These are phyloP conservation scores for Osmerus eperlanus DNA, from an alignment of 2,113 vertebrate genomes.

Conservation along the genomic window DNA sequence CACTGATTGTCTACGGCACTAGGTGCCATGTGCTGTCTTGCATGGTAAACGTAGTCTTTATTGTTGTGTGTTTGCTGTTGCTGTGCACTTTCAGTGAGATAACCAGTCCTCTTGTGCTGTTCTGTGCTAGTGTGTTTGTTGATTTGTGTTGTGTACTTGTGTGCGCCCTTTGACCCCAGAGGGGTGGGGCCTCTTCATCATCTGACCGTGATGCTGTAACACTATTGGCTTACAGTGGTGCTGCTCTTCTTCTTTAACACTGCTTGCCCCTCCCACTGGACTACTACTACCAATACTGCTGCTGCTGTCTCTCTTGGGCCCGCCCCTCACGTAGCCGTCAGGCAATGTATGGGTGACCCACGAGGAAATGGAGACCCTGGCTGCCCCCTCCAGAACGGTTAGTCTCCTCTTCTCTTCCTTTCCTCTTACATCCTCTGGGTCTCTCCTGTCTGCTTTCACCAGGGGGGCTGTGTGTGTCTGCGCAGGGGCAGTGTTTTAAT, in stretches of 20 bases:
- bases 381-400: constrained; percentile 95
- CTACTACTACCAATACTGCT: constrained; percentile 57
- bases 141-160: constrained; percentile 31
- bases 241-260: constrained; percentile 98
- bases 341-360: constrained; percentile 99
- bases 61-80: constrained; percentile 10
- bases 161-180: constrained; percentile 58
- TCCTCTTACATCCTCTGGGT: neutral
- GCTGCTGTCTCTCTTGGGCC: constrained; percentile 72
- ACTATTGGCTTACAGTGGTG: constrained; percentile 94
- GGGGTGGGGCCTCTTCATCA: constrained; percentile 69
- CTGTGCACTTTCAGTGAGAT: neutral
- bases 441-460: constrained; percentile 3
- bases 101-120: constrained; percentile 31
- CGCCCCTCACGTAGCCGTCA: constrained; percentile 82
- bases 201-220: constrained; percentile 85
- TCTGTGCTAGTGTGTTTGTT: constrained; percentile 21
- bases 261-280: constrained; percentile 88
- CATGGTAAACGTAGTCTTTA: constrained; percentile 34
- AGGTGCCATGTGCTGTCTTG: constrained; percentile 21
- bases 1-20: neutral
- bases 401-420: constrained; percentile 64
- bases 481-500: too few relatives aligned
- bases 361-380: constrained; percentile 98
- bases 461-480: too few relatives aligned